A percentile compares a stretch with the other conserved stretches of the same genome.
Conservation (phyloP, 2,888 invertebrate species). For the Leptinotarsa haldemani region DNA sequence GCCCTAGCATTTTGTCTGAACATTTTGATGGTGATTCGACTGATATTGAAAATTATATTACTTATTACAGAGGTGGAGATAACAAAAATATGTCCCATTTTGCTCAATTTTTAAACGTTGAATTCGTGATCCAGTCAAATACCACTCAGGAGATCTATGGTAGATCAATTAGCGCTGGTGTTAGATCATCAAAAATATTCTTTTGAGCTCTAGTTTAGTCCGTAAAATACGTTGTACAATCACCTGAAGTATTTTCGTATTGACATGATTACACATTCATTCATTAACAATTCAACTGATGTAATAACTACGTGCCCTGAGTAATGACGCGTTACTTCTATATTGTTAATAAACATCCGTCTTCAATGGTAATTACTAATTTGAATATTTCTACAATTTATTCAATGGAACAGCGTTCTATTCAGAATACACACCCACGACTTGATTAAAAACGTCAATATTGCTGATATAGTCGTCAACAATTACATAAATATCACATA, state of each 20-base stretch:
- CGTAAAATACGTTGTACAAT: too few relatives aligned
- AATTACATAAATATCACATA: slow-evolving; percentile 5
- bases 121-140: too few relatives aligned
- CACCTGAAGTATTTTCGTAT: background rate
- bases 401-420: background rate
- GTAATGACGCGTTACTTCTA: background rate
- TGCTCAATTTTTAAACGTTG: too few relatives aligned
- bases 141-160: too few relatives aligned
- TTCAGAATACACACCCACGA: slow-evolving; percentile 11
- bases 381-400: slow-evolving; percentile 12
- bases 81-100: too few relatives aligned
- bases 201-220: too few relatives aligned
- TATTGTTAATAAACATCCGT: slow-evolving; percentile 14
- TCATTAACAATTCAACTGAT: background rate
- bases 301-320: slow-evolving; percentile 2
- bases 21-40: too few relatives aligned
- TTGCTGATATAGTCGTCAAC: slow-evolving; percentile 7
- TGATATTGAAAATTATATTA: too few relatives aligned
- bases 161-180: too few relatives aligned
- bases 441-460: background rate
- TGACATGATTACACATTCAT: background rate
- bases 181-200: too few relatives aligned
- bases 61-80: too few relatives aligned
- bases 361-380: slow-evolving; percentile 10
- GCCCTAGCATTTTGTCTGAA: too few relatives aligned